Evolutionary conservation across 2,797 vertebrate species (phyloP).

Genomic region (Enteromius trimaculatus): DNA sequence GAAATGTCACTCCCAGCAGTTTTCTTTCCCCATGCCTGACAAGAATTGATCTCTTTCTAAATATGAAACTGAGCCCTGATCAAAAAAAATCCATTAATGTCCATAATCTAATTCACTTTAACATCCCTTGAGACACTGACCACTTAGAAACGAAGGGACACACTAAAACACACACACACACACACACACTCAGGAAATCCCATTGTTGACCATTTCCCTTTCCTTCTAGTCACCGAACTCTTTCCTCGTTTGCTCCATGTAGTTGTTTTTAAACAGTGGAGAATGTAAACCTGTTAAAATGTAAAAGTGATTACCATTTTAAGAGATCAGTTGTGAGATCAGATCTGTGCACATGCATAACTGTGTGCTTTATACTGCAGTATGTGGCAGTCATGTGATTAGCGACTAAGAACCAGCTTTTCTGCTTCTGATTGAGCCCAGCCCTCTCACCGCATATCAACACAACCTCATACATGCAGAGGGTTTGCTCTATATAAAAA

Average conservation of each 20-base stretch:
- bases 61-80: background rate
- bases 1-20: conserved; percentile 28
- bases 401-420: conserved; percentile 61
- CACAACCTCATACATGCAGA: background rate
- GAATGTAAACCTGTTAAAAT: background rate
- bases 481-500: background rate
- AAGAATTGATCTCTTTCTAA: background rate
- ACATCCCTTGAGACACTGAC: background rate
- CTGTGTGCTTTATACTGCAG: conserved; percentile 14
- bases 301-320: background rate
- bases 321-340: conserved; percentile 3
- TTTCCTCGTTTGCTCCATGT: conserved; percentile 32
- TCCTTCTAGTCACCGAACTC: background rate
- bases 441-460: conserved; percentile 1
- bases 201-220: conserved; percentile 38
- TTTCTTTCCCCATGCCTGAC: background rate
- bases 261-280: background rate
- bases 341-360: background rate
- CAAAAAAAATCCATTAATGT: background rate
- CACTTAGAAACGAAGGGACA: background rate
- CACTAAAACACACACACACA: background rate
- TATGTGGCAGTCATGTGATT: conserved; percentile 56
- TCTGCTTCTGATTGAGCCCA: conserved; percentile 51
- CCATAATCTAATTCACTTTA: background rate
- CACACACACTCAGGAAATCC: conserved; percentile 49